phyloP scores from a whole-genome alignment of 2,113 vertebrate species.

The Stigmatopora argus region DNA sequence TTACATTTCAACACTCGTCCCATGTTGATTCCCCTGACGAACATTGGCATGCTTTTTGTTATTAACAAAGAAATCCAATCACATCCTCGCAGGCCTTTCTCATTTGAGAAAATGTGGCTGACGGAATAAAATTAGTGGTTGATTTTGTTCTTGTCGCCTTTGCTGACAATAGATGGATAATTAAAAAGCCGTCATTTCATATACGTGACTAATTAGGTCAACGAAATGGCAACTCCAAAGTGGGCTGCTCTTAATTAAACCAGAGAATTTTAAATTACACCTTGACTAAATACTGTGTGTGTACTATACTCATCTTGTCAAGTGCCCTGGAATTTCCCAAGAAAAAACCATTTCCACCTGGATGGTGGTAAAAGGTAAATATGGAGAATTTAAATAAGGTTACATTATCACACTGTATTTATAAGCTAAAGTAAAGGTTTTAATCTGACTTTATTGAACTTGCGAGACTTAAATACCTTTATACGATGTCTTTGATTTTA shows the following conservation, averaged over 20 bases:
- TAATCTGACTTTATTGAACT: background rate
- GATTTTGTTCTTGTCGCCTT: conserved; percentile 23
- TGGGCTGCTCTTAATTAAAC: conserved; percentile 60
- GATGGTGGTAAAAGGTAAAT: conserved; percentile 12
- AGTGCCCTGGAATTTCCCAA: conserved; percentile 27
- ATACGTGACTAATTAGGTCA: conserved; percentile 64
- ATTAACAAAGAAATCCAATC: conserved; percentile 26
- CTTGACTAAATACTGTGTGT: conserved; percentile 15
- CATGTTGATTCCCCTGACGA: background rate
- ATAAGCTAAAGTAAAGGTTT: background rate
- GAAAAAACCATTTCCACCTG: conserved; percentile 17
- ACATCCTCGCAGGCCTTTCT: conserved; percentile 3
- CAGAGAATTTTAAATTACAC: conserved; percentile 45
- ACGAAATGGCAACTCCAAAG: conserved; percentile 54
- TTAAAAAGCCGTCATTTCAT: conserved; percentile 63
- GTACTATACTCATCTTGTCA: conserved; percentile 6
- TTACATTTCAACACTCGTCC: background rate
- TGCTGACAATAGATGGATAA: conserved; percentile 50
- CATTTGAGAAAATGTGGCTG: background rate
- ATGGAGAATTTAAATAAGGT: background rate
- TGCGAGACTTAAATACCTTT: no score
- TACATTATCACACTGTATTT: conserved; percentile 9
- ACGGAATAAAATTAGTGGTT: conserved; percentile 32
- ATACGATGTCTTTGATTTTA: no score
- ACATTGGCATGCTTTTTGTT: background rate